A percentile compares a stretch with the other conserved stretches of the same genome.
phyloP scores from a whole-genome alignment of 2,888 invertebrate genomes.

The Andrena bucephala region DNA sequence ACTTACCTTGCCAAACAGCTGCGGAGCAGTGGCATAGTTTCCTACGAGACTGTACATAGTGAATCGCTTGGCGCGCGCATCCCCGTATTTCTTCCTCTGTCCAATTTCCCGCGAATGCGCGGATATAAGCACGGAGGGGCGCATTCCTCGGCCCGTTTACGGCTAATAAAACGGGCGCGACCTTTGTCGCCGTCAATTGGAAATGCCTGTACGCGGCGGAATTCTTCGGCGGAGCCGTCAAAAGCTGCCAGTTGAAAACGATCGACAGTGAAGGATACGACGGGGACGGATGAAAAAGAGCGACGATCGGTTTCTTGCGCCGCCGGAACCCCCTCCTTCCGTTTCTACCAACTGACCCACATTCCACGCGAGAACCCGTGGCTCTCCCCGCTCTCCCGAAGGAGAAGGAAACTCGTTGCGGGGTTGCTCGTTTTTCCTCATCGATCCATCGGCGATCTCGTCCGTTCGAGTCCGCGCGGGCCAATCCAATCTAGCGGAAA shows the following conservation, averaged over 20 bases:
- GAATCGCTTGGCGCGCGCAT: not conserved
- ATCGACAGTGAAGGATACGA: conserved; percentile 1
- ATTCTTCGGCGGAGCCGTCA: conserved; percentile 3
- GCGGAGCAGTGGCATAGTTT: too few relatives aligned
- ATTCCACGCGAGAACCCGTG: not conserved
- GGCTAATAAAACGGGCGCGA: conserved; percentile 4
- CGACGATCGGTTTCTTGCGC: not conserved
- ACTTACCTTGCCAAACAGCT: too few relatives aligned
- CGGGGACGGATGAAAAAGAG: not conserved
- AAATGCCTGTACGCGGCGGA: not conserved
- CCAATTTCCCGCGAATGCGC: conserved; percentile 3
- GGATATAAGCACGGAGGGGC: not conserved
- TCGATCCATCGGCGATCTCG: conserved; percentile 7
- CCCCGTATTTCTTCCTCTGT: conserved; percentile 1
- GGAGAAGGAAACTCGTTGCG: not conserved
- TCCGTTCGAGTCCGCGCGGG: conserved; percentile 23
- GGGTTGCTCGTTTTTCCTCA: not conserved
- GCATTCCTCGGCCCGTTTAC: not conserved
- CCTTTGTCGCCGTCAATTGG: not conserved
- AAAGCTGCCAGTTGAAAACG: not conserved
- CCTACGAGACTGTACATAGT: not conserved
- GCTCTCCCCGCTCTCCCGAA: not conserved
- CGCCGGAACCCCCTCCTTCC: not conserved
- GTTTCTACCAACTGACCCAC: conserved; percentile 6
- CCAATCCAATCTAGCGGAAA: conserved; percentile 47